Base-by-base conservation (phyloP, 2,888 invertebrate genomes). In the Coelinius sp. region DNA sequence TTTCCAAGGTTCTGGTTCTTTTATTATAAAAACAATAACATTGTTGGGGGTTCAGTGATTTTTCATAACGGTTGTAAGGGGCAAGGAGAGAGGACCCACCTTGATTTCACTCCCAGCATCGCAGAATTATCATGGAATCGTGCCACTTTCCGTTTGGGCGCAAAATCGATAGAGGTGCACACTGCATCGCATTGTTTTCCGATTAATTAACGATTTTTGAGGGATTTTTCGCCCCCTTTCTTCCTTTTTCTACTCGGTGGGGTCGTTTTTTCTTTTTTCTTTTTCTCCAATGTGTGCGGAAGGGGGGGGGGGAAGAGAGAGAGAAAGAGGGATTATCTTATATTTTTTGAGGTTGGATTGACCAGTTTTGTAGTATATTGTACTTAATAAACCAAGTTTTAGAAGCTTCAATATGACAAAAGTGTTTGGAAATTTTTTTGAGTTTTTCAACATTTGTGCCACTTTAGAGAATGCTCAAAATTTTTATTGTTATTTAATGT, bases 101-200 rank as follows among this genome's bases (percentile, higher is more conserved):
- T 68, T 68, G 71, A 72, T 72, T 72, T 72, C 71, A 35, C 35
- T 72, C 71, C 66, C 71, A 72, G 64, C 71, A 72, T 66, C 66
- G 62, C 69, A 41, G 68, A 73, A 49, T 49, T 66, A 73, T 56
- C 59, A 64, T 59, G 74, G 75, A 77, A 78, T 70, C 76, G 77
- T 77, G 77, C 77, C 76, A 77, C 74, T 77, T 77, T 77, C 69
- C 73, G 73, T 76, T 77, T 77, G 75, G 75, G 80, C 79, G 79
- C 78, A 82, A 82, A 82, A 82, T 82, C 82, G 81, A 82, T 82
- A 82, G 76, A 77, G 74, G 77, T 71, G 76, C 76, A 77, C 76
- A 68, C 74, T 65, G 59, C 35, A 24, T 64, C 14, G 8, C 35
- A 59, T 59, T 59, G 17, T 59, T 59, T 59, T 31, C 8, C 17